Evolutionary conservation across 2,113 vertebrate genomes (phyloP).

Genomic region (Colius striatus): DNA sequence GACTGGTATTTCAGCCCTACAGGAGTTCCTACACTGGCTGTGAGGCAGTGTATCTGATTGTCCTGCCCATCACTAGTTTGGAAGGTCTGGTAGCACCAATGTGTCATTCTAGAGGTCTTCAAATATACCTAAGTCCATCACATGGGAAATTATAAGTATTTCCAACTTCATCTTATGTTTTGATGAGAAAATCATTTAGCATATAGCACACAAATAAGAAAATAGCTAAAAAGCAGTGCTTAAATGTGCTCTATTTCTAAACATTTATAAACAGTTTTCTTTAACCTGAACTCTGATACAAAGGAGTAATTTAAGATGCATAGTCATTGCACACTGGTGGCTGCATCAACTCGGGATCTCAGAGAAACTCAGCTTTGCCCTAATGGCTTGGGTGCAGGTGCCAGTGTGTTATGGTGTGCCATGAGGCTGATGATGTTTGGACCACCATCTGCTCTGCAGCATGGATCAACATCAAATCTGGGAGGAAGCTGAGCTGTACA

Average conservation of each 20-base stretch:
- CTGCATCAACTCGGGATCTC: rapidly evolving
- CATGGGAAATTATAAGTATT: not conserved
- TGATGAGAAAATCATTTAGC: not conserved
- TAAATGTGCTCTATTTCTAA: not conserved
- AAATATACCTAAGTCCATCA: not conserved
- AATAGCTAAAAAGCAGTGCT: not conserved
- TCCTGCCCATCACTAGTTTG: not conserved
- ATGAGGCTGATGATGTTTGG: rapidly evolving
- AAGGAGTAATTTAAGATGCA: not conserved
- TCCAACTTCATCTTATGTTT: not conserved
- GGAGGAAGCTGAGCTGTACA: not conserved
- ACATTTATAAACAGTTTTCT: not conserved
- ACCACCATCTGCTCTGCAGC: not conserved
- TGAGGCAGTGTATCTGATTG: not conserved
- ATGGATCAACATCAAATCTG: not conserved
- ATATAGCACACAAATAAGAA: not conserved
- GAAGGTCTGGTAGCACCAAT: not conserved
- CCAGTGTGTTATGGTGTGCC: rapidly evolving
- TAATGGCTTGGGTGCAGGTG: not conserved
- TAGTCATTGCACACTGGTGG: not conserved
- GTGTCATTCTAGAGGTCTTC: not conserved
- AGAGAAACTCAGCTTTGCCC: not conserved
- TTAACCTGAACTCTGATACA: not conserved
- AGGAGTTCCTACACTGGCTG: not conserved
- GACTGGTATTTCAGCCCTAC: not conserved